Base-by-base conservation (phyloP, 2,888 invertebrate species). In the Cristatella mucedo region DNA sequence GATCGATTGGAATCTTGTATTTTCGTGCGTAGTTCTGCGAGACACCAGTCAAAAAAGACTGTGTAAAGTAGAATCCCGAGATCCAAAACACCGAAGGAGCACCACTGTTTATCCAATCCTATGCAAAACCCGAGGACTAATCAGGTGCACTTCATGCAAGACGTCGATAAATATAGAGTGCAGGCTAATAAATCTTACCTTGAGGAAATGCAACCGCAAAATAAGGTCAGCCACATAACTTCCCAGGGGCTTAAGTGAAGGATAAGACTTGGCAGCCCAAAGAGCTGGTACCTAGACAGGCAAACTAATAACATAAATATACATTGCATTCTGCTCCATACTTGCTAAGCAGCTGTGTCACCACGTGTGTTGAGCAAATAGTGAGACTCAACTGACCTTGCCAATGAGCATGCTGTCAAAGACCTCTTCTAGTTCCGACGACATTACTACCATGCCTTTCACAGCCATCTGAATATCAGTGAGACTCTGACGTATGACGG, bases 41-140 rank as follows among this genome's bases (percentile, higher is more conserved):
- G 6, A 62, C 59, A 2, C 62, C 63, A 4, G 61, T 62, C 45
- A 63, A 48, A 52, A 63, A 62, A 0, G 66, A 66, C 49, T 66
- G 66, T 1, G 66, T 64, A 48, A 67, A 67, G 47, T 61, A 67
- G 44, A 67, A 67, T 4, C 64, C 66, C 3, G 67, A 67, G 20
- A 67, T 53, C 67, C 67, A 67, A 49, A 64, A 66, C 6, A 66
- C 61, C 4, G 50, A 43, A 11, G 67, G 66, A 13, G 55, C 48
- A 16, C 66, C 66, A 33, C 46, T 49, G 37, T 49, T 53, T 7
- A 61, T 57, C 63, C 63, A 63, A 37, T 58, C 57, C 57, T 61
- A 44, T 2, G 47, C 38, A 16, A 38, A 15, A 9, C 13, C 13
- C 13, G 7, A 31, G 32, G 6, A 16, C 6, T n/a, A n/a, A n/a